These are phyloP conservation scores for Adineta ricciae DNA, from an alignment of 2,888 invertebrate genomes.

Conservation along the genomic window DNA sequence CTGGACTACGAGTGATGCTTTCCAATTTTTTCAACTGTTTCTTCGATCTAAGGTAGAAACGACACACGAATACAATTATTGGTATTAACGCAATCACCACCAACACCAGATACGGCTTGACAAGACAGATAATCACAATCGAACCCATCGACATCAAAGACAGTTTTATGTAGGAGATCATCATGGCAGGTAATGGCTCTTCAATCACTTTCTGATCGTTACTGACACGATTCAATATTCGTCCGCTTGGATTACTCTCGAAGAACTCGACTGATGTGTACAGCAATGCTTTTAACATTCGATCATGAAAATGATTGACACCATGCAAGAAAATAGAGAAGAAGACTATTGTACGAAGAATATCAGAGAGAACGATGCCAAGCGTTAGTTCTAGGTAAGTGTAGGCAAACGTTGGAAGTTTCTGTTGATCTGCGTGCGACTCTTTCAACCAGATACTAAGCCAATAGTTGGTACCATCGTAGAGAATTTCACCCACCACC, in stretches of 20 bases:
- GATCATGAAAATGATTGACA: slow-evolving; percentile 67
- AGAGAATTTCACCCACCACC: too few species aligned
- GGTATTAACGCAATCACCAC: too few species aligned
- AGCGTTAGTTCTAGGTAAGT: background rate
- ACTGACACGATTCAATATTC: slow-evolving; percentile 63
- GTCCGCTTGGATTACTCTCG: slow-evolving; percentile 17
- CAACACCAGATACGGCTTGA: too few species aligned
- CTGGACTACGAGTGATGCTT: slow-evolving; percentile 67
- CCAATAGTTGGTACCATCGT: too few species aligned
- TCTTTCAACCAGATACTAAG: too few species aligned
- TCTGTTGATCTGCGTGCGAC: too few species aligned
- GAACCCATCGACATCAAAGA: background rate
- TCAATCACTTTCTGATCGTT: slow-evolving; percentile 69
- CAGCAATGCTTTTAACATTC: slow-evolving; percentile 46
- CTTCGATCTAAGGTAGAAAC: slow-evolving; percentile 53
- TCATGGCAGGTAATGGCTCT: slow-evolving; percentile 40
- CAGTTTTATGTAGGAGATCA: slow-evolving; percentile 23
- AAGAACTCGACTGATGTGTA: slow-evolving; percentile 24
- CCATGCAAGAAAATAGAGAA: slow-evolving; percentile 48
- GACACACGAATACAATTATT: too few species aligned
- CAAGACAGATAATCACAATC: too few species aligned
- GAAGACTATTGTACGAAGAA: background rate
- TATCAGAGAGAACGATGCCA: background rate
- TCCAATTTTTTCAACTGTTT: slow-evolving; percentile 48
- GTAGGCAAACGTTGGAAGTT: too few species aligned